These are phyloP conservation scores for Elaeidobius kamerunicus DNA, from an alignment of 2,888 invertebrate species.

Conservation along the genomic window DNA sequence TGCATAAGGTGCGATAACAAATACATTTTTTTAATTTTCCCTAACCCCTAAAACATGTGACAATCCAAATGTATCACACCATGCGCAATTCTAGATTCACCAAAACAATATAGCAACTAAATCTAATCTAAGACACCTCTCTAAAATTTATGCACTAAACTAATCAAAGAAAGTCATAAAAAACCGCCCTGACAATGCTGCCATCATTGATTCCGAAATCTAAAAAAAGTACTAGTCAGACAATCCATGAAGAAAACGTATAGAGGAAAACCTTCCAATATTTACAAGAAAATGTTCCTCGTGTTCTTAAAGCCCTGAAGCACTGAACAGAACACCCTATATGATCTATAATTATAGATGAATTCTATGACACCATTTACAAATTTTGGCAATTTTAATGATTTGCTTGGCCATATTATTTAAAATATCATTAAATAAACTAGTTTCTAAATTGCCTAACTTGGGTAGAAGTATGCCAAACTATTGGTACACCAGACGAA, in stretches of 20 bases:
- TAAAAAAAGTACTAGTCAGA: not conserved
- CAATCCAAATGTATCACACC: too few species aligned
- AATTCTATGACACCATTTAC: not conserved
- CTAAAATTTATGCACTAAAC: too few species aligned
- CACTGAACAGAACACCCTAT: too few species aligned
- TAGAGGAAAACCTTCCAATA: too few species aligned
- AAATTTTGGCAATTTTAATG: conserved; percentile 15
- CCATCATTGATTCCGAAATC: not conserved
- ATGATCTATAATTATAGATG: too few species aligned
- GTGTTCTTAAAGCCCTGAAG: not conserved
- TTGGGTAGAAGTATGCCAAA: conserved; percentile 31
- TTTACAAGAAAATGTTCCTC: too few species aligned
- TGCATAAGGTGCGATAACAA: not conserved
- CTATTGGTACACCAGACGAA: conserved; percentile 30
- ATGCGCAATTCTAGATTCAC: too few species aligned
- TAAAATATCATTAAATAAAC: conserved; percentile 30
- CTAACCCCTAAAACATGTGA: too few species aligned
- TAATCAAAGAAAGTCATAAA: too few species aligned
- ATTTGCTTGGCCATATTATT: conserved; percentile 17
- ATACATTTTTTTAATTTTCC: too few species aligned
- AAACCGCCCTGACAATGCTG: not conserved
- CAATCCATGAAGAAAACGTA: not conserved
- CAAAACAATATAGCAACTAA: too few species aligned
- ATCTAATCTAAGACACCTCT: too few species aligned
- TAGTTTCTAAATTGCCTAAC: conserved; percentile 37